These are phyloP conservation scores for Melopsittacus undulatus DNA, from an alignment of 2,797 vertebrate species.

Conservation along the genomic window DNA sequence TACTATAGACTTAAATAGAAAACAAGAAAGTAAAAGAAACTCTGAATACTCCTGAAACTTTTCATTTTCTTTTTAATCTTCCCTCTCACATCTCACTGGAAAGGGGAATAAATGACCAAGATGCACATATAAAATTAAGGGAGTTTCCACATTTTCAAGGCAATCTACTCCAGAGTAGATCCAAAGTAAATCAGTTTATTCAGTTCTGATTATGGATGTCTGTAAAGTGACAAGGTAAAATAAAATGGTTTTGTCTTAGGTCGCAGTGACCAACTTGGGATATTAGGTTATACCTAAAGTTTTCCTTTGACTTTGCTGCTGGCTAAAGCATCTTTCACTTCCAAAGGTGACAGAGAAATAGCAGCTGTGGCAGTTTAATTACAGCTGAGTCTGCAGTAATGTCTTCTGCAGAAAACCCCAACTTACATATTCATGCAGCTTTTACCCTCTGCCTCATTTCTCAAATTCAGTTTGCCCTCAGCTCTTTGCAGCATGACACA, in stretches of 20 bases:
- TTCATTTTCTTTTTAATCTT: neutral
- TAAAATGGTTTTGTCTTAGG: neutral
- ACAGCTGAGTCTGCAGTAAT: constrained; percentile 25
- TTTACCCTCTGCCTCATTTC: constrained; percentile 3
- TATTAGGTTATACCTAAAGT: neutral
- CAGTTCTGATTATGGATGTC: neutral
- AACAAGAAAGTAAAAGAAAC: neutral
- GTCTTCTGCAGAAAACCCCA: neutral
- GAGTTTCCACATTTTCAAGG: neutral
- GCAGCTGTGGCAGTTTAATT: neutral
- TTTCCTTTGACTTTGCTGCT: neutral
- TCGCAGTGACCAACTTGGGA: neutral
- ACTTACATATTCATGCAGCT: constrained; percentile 15
- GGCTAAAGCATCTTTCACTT: neutral
- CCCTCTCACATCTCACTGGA: neutral
- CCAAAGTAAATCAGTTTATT: neutral
- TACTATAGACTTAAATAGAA: neutral
- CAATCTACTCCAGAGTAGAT: neutral
- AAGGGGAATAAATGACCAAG: neutral
- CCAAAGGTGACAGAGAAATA: constrained; percentile 16
- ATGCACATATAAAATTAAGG: neutral
- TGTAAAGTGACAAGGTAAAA: neutral
- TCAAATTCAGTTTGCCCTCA: constrained; percentile 8
- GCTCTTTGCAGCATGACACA: neutral
- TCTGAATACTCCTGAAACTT: neutral